Base-by-base conservation (phyloP, 1,140 invertebrate genomes). In the Steinernema khuongi region DNA sequence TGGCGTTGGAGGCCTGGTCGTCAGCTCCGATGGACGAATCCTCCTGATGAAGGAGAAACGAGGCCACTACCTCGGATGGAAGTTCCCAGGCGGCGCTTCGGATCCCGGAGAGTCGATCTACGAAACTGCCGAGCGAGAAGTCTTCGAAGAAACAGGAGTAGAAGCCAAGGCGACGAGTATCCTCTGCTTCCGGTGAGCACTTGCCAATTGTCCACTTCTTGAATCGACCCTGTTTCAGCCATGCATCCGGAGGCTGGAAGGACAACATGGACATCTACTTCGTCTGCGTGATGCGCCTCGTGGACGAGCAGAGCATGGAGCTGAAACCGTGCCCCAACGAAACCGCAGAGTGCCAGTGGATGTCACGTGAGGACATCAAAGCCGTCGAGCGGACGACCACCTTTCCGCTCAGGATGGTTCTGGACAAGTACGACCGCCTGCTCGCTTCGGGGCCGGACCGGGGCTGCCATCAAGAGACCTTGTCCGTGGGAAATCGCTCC, bases 221-320 rank as follows among this genome's bases (percentile, higher is more conserved):
- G 11, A 7, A n/a, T n/a, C n/a, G n/a, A 11, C 11, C 26, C 26
- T 60, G 22, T 60, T 60, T 22, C 50, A 60, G 50, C 14, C 50
- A 60, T 26, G 50, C 14, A 60, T 22, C 14, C 11, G 4, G 50
- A 7, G 50, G 50, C 19, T 60, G 50, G 50, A 22, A 60, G 19
- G 50, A 22, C 50, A 60, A 60, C 50, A 60, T 60, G 50, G 50
- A 60, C 50, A 60, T 60, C 50, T 60, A 60, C 22, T 60, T 60
- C 50, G 26, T 60, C 50, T 60, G 50, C 22, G 19, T 60, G 4
- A 60, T 60, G 50, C 11, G 26, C 4, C 50, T 22, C 19, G 50
- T 26, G 7, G 50, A 60, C 50, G 50, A 60, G 50, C 4, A 4
- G 14, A 26, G 26, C 11, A 60, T 60, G 7, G 50, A 60, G 19